Evolutionary conservation across 2,888 invertebrate species (phyloP).

Genomic region (Patella depressa): DNA sequence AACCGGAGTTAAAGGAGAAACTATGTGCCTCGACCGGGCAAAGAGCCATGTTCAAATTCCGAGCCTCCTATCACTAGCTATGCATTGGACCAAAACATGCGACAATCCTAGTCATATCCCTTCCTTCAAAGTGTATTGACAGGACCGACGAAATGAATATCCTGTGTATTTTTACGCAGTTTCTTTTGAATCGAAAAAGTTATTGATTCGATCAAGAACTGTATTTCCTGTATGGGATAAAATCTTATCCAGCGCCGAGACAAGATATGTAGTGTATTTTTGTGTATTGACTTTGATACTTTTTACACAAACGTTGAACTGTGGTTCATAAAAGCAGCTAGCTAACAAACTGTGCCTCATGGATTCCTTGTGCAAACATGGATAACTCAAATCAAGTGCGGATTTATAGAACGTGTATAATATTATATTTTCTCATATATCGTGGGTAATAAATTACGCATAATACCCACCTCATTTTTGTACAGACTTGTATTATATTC

Average conservation of each 20-base stretch:
- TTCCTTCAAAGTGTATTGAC: conserved; percentile 7
- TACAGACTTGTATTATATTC: background rate
- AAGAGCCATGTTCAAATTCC: conserved; percentile 9
- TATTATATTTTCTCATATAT: background rate
- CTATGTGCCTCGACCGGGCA: background rate
- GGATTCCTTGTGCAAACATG: conserved; percentile 7
- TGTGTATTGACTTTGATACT: conserved; percentile 3
- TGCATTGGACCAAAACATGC: background rate
- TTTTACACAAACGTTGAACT: conserved; percentile 1
- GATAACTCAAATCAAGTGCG: conserved; percentile 3
- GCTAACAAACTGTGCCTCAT: conserved; percentile 13
- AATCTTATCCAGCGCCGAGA: background rate
- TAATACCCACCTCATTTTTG: conserved; percentile 10
- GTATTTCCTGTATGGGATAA: background rate
- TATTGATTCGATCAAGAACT: background rate
- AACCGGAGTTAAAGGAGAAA: too few relatives aligned
- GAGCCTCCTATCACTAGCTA: background rate
- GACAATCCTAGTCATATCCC: background rate
- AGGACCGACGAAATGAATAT: background rate
- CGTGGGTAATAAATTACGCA: conserved; percentile 2
- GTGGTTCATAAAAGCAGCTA: conserved; percentile 5
- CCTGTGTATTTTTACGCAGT: too few relatives aligned
- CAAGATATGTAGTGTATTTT: conserved; percentile 4
- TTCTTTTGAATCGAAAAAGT: background rate
- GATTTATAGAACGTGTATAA: background rate